Base-by-base conservation (phyloP, 2,888 invertebrate species). In the Scaptomyza polygonia region DNA sequence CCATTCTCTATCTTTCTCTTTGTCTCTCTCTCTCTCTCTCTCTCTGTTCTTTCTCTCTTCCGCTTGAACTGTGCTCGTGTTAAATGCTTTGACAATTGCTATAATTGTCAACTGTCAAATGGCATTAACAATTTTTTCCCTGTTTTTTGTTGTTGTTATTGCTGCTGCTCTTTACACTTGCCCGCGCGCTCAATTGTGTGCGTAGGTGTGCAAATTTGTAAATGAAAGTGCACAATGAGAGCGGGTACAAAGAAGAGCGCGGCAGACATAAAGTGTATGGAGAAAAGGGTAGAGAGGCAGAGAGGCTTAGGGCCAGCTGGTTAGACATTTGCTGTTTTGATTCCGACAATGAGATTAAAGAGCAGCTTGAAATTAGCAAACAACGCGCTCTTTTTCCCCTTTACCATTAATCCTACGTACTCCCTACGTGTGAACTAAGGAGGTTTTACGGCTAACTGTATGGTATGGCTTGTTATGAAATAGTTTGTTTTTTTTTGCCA, bases 21-120 rank as follows among this genome's bases (percentile, higher is more conserved):
- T 39, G 30, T 39, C 39, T 30, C 9, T 18, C 9, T 11, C 1
- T 43, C 39, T 48, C 36, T 45, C 55, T 39, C 32, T 25, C 43
- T 42, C 40, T 30, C 25, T 27, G 21, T 25, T 42, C 39, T 39
- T 34, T 39, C 39, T 30, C 11, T 18, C 9, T 11, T 27, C 39
- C n/a, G 36, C 44, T 56, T 52, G 59, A 61, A 52, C 67, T 69
- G 67, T 53, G 56, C 73, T 70, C 80, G 71, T 88, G 86, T 86
- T 88, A 85, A 85, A 85, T 85, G 88, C 89, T 79, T 77, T 89
- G 85, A 86, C 89, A 85, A 85, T 85, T 85, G 85, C 89, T 83
- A 79, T 89, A 85, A 85, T 85, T 85, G 85, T 85, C 89, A 89
- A 89, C 89, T 85, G 85, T 89, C 85, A 85, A 89, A 85, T 89